These are phyloP conservation scores for Bilobella aurantiaca DNA, from an alignment of 1,140 invertebrate species.

Conservation along the genomic window DNA sequence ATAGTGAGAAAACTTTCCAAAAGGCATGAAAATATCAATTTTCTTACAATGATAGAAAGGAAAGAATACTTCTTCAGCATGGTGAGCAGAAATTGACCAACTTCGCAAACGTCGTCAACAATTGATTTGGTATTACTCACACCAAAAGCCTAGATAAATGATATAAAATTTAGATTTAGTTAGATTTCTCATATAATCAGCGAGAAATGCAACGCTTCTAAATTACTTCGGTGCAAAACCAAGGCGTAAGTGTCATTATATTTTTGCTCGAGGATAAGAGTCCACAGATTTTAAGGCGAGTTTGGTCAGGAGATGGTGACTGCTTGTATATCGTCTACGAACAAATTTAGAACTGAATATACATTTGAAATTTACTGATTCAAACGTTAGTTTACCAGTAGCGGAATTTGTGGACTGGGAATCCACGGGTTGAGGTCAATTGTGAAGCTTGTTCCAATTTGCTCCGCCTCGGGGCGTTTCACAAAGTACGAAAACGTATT, in stretches of 20 bases:
- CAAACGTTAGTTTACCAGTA: slow-evolving; percentile 16
- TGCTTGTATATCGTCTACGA: no score
- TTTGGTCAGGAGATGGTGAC: no score
- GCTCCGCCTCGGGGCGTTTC: slow-evolving; percentile 22
- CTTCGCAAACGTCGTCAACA: slow-evolving; percentile 22
- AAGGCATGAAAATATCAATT: background rate
- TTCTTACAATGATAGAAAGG: slow-evolving; percentile 29
- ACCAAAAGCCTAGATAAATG: slow-evolving; percentile 21
- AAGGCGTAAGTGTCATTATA: slow-evolving; percentile 26
- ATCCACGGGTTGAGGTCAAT: slow-evolving; percentile 31
- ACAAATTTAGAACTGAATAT: background rate
- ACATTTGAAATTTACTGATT: background rate
- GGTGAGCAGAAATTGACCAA: slow-evolving; percentile 27
- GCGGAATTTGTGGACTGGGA: slow-evolving; percentile 25
- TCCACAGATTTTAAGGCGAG: slow-evolving; percentile 20
- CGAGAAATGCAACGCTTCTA: background rate
- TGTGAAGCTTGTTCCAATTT: slow-evolving; percentile 29
- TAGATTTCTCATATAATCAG: background rate
- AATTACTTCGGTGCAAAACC: slow-evolving; percentile 30
- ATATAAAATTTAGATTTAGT: background rate
- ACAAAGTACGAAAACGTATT: slow-evolving; percentile 29
- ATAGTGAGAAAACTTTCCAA: slow-evolving; percentile 13
- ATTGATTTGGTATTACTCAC: slow-evolving; percentile 9
- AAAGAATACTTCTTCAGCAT: slow-evolving; percentile 24
- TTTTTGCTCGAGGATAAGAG: slow-evolving; percentile 17